Percentiles rank a stretch among this genome's conserved stretches.
Conservation (phyloP, 2,113 vertebrate genomes). For the Apteryx owenii region DNA sequence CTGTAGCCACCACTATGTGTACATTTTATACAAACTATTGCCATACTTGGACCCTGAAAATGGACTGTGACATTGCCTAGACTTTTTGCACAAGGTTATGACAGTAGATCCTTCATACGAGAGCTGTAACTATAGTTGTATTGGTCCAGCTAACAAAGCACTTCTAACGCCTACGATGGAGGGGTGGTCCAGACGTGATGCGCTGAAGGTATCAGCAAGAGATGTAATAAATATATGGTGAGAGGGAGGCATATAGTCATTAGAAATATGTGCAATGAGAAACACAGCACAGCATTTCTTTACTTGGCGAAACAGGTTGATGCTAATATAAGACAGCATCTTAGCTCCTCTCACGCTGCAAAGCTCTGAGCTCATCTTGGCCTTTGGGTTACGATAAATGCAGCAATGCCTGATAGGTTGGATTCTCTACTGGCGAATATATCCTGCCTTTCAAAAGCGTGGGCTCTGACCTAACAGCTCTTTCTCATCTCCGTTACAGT, state of each 20-base stretch:
- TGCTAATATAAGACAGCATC: background rate
- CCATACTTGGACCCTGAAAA: background rate
- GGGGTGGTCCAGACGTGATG: background rate
- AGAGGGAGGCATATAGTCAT: background rate
- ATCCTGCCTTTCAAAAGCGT: background rate
- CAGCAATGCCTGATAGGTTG: background rate
- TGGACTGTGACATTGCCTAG: background rate
- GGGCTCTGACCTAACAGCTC: background rate
- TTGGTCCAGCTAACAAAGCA: background rate
- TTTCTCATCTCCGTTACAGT: background rate
- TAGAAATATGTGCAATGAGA: accelerated
- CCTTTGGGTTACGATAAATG: background rate
- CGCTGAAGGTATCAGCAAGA: background rate
- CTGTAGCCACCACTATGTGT: constrained; percentile 31
- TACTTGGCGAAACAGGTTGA: background rate
- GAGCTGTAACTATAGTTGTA: background rate
- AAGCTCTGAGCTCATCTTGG: background rate
- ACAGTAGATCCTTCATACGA: constrained; percentile 3
- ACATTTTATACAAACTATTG: constrained; percentile 59
- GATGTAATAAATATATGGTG: background rate
- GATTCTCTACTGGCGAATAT: background rate
- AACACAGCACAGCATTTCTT: background rate
- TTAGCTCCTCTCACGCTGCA: background rate
- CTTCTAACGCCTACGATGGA: background rate
- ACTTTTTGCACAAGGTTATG: background rate